Evolutionary conservation across 2,888 invertebrate species (phyloP).

Genomic region (Microplitis deprimator): DNA sequence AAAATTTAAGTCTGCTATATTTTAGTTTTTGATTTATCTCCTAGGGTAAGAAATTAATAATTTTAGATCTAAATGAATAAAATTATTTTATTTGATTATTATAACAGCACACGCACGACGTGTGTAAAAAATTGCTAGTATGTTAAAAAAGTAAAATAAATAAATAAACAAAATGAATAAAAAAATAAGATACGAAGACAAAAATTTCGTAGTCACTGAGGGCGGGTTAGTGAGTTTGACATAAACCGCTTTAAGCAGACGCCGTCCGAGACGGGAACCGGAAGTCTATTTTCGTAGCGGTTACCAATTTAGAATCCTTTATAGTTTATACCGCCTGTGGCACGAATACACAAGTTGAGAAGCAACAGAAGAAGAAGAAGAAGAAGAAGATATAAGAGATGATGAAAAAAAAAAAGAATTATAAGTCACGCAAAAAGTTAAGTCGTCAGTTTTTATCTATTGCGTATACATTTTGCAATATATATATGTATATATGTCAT

Average conservation of each 20-base stretch:
- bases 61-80: too few relatives aligned
- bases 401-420: background rate
- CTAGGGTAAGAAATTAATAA: too few relatives aligned
- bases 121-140: background rate
- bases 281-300: constrained; percentile 70
- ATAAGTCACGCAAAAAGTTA: background rate
- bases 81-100: too few relatives aligned
- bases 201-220: constrained; percentile 21
- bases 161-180: background rate
- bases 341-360: constrained; percentile 30
- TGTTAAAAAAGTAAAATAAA: constrained; percentile 4
- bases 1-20: too few relatives aligned
- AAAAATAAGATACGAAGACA: constrained; percentile 11
- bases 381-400: background rate
- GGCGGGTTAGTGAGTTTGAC: constrained; percentile 56
- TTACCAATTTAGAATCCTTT: constrained; percentile 70
- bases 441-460: constrained; percentile 1
- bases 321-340: constrained; percentile 62
- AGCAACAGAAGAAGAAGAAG: background rate
- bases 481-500: background rate
- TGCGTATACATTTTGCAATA: background rate
- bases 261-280: constrained; percentile 70
- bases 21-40: too few relatives aligned
- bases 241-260: constrained; percentile 65
- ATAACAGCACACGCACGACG: background rate